A percentile compares a stretch with the other conserved stretches of the same genome.
Conservation (phyloP, 2,113 vertebrate genomes). For the Bubo blakistoni region DNA sequence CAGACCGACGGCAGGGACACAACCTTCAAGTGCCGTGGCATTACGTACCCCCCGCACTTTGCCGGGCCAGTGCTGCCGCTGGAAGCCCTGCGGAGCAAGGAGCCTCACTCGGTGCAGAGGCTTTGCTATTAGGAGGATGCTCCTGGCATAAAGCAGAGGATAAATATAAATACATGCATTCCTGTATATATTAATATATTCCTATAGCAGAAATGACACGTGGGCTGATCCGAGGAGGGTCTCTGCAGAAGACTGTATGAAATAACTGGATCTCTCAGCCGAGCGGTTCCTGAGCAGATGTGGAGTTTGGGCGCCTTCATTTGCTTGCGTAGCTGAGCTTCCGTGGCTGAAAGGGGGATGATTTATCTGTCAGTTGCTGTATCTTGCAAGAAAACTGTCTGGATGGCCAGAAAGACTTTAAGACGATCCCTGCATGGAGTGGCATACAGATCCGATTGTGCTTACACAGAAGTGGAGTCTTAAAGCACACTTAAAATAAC, state of each 20-base stretch:
- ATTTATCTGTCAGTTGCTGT: constrained; percentile 27
- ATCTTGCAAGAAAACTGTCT: not conserved
- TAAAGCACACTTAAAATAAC: not conserved
- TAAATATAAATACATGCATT: not conserved
- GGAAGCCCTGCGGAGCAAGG: not conserved
- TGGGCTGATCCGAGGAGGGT: not conserved
- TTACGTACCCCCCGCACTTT: rapidly evolving
- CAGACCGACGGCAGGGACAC: rapidly evolving
- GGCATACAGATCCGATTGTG: not conserved
- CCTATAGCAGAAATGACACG: not conserved
- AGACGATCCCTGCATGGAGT: not conserved
- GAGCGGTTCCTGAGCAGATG: not conserved
- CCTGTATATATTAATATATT: not conserved
- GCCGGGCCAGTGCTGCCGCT: not conserved
- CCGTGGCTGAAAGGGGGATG: not conserved
- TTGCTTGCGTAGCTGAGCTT: constrained; percentile 1
- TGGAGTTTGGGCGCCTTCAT: not conserved
- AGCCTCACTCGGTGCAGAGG: not conserved
- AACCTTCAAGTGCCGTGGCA: rapidly evolving
- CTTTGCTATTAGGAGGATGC: not conserved
- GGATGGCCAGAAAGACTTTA: not conserved
- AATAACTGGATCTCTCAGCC: not conserved
- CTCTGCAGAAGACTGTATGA: not conserved
- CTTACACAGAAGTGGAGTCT: not conserved
- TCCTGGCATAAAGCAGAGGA: not conserved